Percentiles rank a stretch among this genome's conserved stretches.
Evolutionary conservation across 2,797 vertebrate genomes (phyloP).

Genomic region (Rousettus madagascariensis): DNA sequence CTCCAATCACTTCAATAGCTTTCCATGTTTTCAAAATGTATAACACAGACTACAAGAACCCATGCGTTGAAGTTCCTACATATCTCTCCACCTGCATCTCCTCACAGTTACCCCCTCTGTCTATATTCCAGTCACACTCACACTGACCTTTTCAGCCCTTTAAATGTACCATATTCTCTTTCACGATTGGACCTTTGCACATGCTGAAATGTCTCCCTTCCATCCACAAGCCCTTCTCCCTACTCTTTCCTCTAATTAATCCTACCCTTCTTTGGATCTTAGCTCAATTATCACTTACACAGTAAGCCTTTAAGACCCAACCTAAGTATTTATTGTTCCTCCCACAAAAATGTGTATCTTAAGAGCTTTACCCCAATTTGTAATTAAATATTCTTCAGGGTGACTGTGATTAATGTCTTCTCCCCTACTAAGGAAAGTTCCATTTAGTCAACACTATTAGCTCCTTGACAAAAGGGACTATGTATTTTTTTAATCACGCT

Average conservation of each 20-base stretch:
- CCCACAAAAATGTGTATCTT: neutral
- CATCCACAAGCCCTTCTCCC: neutral
- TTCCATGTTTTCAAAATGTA: neutral
- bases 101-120: neutral
- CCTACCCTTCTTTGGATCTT: neutral
- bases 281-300: neutral
- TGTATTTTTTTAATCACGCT: conserved; percentile 15
- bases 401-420: neutral
- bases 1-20: neutral
- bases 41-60: neutral
- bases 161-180: neutral
- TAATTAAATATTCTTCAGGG: conserved; percentile 25
- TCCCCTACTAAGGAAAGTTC: neutral
- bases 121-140: neutral
- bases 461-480: neutral
- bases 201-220: neutral
- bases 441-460: conserved; percentile 10
- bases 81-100: neutral
- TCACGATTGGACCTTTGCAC: neutral
- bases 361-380: neutral
- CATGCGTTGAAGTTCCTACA: neutral
- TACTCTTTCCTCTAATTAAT: neutral
- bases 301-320: neutral
- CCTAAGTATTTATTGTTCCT: neutral
- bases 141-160: neutral